A percentile compares a stretch with the other conserved stretches of the same genome.
phyloP scores from a whole-genome alignment of 2,888 invertebrate species.

The Drosophila nr. fundita region DNA sequence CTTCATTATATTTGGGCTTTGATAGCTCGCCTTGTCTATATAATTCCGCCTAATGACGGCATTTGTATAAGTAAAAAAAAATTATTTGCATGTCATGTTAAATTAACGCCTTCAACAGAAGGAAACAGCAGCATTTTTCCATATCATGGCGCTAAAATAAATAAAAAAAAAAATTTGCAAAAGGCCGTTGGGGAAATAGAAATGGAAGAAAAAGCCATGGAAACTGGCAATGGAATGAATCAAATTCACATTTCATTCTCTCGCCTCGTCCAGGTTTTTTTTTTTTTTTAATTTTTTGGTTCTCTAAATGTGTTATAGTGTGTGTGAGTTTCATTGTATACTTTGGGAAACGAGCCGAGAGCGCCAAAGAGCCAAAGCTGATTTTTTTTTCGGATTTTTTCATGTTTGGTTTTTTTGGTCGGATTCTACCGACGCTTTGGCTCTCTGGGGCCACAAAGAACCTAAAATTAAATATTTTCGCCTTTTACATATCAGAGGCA shows the following conservation, averaged over 20 bases:
- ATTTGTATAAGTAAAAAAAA: constrained; percentile 67
- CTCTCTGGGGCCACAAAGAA: constrained; percentile 69
- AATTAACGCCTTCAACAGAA: constrained; percentile 72
- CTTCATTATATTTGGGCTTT: constrained; percentile 24
- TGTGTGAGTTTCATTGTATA: constrained; percentile 65
- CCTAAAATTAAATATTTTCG: constrained; percentile 81
- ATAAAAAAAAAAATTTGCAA: constrained; percentile 44
- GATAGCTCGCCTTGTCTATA: constrained; percentile 17
- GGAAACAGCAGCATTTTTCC: constrained; percentile 19
- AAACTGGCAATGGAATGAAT: constrained; percentile 77
- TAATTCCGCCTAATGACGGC: constrained; percentile 47
- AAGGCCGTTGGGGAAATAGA: constrained; percentile 61
- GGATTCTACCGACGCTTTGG: constrained; percentile 46
- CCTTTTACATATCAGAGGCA: constrained; percentile 76
- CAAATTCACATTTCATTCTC: constrained; percentile 69
- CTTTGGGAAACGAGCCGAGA: constrained; percentile 65
- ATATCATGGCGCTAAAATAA: constrained; percentile 31
- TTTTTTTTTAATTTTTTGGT: constrained; percentile 27
- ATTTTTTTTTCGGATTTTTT: constrained; percentile 30
- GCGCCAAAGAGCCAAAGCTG: constrained; percentile 42
- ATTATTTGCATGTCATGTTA: constrained; percentile 78
- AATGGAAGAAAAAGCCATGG: constrained; percentile 55
- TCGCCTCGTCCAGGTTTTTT: constrained; percentile 18
- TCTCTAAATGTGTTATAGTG: constrained; percentile 19
- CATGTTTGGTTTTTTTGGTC: constrained; percentile 24